phyloP scores from a whole-genome alignment of 2,888 invertebrate genomes.

The Rhingia campestris region DNA sequence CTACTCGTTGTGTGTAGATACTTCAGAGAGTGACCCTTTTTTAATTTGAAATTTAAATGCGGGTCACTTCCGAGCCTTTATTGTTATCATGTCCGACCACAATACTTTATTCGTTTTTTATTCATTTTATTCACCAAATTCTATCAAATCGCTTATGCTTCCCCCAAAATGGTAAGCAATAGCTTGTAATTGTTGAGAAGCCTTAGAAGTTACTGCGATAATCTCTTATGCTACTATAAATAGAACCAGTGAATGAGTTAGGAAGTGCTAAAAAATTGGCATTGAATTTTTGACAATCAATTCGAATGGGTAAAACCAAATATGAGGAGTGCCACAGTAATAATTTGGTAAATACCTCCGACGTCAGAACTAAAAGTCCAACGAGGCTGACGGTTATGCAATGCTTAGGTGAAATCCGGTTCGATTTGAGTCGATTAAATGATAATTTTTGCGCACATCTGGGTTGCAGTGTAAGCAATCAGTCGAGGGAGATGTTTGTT shows the following conservation, averaged over 20 bases:
- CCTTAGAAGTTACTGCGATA: background rate
- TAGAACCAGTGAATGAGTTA: slow-evolving; percentile 6
- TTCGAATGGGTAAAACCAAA: background rate
- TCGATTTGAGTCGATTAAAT: background rate
- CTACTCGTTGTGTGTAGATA: background rate
- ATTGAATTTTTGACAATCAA: background rate
- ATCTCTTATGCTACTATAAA: background rate
- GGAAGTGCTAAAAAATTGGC: background rate
- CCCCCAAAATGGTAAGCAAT: background rate
- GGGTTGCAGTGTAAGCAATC: background rate
- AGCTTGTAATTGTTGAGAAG: background rate
- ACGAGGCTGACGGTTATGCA: background rate
- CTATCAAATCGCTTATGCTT: background rate
- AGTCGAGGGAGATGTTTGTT: background rate
- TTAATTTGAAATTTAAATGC: slow-evolving; percentile 64
- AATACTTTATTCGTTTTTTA: slow-evolving; percentile 20
- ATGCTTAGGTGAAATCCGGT: slow-evolving; percentile 34
- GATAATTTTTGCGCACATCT: background rate
- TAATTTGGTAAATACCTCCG: slow-evolving; percentile 33
- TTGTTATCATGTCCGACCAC: background rate
- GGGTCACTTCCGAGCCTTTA: slow-evolving; percentile 28
- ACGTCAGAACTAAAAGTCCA: background rate
- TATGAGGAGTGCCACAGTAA: background rate
- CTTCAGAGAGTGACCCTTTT: background rate
- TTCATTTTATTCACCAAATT: slow-evolving; percentile 8